Evolutionary conservation across 2,888 invertebrate genomes (phyloP).

Genomic region (Epinotia bilunana): DNA sequence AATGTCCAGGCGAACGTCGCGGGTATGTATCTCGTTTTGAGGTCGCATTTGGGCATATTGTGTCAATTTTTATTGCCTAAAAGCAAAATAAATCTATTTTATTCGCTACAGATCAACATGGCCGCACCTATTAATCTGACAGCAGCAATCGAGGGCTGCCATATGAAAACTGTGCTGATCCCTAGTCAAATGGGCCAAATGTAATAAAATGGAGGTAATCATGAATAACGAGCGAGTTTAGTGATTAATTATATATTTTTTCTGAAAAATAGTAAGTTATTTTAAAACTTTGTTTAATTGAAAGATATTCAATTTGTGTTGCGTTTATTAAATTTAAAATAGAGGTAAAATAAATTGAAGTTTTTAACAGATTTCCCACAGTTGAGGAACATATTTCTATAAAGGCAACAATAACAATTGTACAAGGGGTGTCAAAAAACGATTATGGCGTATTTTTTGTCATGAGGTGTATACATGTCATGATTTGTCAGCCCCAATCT

Average conservation of each 20-base stretch:
- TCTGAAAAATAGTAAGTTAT: background rate
- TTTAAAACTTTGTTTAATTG: background rate
- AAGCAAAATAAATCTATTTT: slow-evolving; percentile 78
- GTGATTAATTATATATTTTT: no score
- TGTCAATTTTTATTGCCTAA: slow-evolving; percentile 80
- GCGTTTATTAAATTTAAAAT: no score
- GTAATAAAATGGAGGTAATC: no score
- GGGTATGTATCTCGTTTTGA: slow-evolving; percentile 98
- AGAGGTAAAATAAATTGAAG: background rate
- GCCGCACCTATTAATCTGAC: slow-evolving; percentile 85
- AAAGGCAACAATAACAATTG: background rate
- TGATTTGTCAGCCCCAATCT: no score
- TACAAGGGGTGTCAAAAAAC: slow-evolving; percentile 16
- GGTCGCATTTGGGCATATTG: slow-evolving; percentile 98
- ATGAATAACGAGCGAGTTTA: no score
- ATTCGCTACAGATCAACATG: slow-evolving; percentile 86
- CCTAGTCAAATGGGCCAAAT: background rate
- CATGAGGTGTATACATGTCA: no score
- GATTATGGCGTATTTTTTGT: background rate
- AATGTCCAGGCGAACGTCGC: slow-evolving; percentile 99
- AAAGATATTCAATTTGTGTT: background rate
- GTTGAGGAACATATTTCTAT: background rate
- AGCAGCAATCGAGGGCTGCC: slow-evolving; percentile 59
- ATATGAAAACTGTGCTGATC: slow-evolving; percentile 51
- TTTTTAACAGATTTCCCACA: background rate